Conservation (phyloP, 2,888 invertebrate genomes). For the Danaus chrysippus region DNA sequence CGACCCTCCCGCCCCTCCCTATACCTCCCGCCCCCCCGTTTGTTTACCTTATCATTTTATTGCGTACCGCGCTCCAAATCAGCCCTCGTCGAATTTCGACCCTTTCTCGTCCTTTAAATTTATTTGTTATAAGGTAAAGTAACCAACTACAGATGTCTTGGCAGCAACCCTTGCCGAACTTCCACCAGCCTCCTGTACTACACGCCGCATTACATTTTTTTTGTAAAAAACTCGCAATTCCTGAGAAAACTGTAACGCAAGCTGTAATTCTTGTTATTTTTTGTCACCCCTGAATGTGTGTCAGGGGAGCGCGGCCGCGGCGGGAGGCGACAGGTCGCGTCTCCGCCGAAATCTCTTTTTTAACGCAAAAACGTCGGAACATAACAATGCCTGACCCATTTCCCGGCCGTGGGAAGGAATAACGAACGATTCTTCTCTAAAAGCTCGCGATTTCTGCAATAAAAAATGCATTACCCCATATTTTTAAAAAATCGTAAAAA, state of each 20-base stretch:
- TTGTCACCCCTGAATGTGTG: slow-evolving; percentile 65
- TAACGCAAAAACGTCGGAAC: slow-evolving; percentile 69
- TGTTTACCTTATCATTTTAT: slow-evolving; percentile 76
- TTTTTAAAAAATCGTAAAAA: slow-evolving; percentile 67
- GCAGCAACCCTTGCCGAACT: slow-evolving; percentile 39
- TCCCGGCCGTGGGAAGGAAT: slow-evolving; percentile 78
- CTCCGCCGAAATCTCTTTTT: slow-evolving; percentile 69
- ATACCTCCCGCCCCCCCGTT: slow-evolving; percentile 42
- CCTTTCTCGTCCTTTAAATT: slow-evolving; percentile 39
- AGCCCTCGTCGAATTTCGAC: slow-evolving; percentile 34
- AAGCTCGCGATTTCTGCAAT: slow-evolving; percentile 57
- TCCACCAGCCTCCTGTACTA: slow-evolving; percentile 53
- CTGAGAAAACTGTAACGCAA: slow-evolving; percentile 71
- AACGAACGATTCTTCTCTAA: slow-evolving; percentile 65
- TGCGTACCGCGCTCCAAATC: slow-evolving; percentile 42
- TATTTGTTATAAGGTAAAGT: slow-evolving; percentile 52
- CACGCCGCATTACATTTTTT: slow-evolving; percentile 62
- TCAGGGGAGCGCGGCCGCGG: slow-evolving; percentile 59
- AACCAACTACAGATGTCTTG: slow-evolving; percentile 39
- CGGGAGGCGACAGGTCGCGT: slow-evolving; percentile 54
- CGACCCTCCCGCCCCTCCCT: slow-evolving; percentile 34
- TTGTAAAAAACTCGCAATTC: slow-evolving; percentile 52
- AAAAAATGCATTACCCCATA: slow-evolving; percentile 79
- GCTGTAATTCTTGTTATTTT: slow-evolving; percentile 74
- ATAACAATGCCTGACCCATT: slow-evolving; percentile 76